Conservation (phyloP, 1,140 invertebrate species). For the Danaus plexippus region DNA sequence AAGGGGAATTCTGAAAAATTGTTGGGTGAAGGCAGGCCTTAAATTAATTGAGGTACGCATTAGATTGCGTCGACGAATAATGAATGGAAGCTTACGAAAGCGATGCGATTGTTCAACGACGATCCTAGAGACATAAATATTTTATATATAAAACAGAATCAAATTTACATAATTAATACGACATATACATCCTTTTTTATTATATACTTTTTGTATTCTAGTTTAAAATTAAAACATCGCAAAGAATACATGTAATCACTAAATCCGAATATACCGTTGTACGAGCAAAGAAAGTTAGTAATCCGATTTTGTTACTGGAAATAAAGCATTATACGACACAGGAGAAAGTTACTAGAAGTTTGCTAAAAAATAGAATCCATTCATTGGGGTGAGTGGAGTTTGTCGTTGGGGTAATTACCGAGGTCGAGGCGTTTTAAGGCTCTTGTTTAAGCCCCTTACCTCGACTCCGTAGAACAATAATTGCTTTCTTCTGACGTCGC, state of each 20-base stretch:
- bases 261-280: too few species aligned
- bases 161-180: background rate
- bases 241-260: too few species aligned
- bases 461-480: conserved; percentile 11
- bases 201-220: too few species aligned
- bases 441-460: conserved; percentile 13
- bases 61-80: conserved; percentile 4
- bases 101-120: conserved; percentile 7
- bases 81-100: conserved; percentile 12
- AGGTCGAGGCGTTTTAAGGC: conserved; percentile 9
- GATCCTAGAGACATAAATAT: background rate
- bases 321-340: too few species aligned
- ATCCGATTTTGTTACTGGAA: too few species aligned
- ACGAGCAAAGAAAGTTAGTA: too few species aligned
- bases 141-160: conserved; percentile 1
- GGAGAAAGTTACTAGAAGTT: too few species aligned
- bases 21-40: background rate
- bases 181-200: background rate
- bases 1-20: too few species aligned
- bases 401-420: conserved; percentile 15
- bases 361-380: too few species aligned
- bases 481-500: conserved; percentile 5
- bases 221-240: too few species aligned
- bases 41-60: conserved; percentile 2
- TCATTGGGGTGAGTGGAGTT: conserved; percentile 5